These are phyloP conservation scores for Spodoptera exigua DNA, from an alignment of 2,888 invertebrate genomes.

Conservation along the genomic window DNA sequence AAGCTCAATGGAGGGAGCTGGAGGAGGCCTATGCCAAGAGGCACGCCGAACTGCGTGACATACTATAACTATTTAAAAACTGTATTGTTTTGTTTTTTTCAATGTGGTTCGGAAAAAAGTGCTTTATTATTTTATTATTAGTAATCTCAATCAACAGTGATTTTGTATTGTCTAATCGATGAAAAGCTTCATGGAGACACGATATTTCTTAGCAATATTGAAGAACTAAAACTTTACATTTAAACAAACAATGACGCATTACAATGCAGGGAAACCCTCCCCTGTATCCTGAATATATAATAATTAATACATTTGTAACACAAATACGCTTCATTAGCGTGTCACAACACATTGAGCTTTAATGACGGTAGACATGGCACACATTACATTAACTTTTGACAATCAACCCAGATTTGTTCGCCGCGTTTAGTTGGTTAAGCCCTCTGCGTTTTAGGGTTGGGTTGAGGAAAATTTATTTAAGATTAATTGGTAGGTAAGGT, in stretches of 20 bases:
- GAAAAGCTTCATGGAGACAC: too few relatives aligned
- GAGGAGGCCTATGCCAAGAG: too few relatives aligned
- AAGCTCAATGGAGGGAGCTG: too few relatives aligned
- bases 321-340: constrained; percentile 55
- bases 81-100: too few relatives aligned
- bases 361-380: constrained; percentile 55
- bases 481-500: constrained; percentile 12
- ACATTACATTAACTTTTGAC: constrained; percentile 61
- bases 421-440: constrained; percentile 49
- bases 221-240: not conserved
- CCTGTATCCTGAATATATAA: constrained; percentile 30
- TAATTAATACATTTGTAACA: constrained; percentile 46
- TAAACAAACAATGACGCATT: constrained; percentile 6
- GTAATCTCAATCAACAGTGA: too few relatives aligned
- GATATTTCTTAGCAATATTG: too few relatives aligned
- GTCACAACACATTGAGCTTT: constrained; percentile 47
- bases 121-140: too few relatives aligned
- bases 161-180: too few relatives aligned
- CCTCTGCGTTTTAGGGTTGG: constrained; percentile 50
- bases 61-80: too few relatives aligned
- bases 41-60: too few relatives aligned
- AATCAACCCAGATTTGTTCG: constrained; percentile 62
- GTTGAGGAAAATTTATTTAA: constrained; percentile 25
- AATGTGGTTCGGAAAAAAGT: too few relatives aligned
- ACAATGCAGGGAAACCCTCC: constrained; percentile 6